Conservation (phyloP, 2,888 invertebrate genomes). For the Xestia rhomboidea region DNA sequence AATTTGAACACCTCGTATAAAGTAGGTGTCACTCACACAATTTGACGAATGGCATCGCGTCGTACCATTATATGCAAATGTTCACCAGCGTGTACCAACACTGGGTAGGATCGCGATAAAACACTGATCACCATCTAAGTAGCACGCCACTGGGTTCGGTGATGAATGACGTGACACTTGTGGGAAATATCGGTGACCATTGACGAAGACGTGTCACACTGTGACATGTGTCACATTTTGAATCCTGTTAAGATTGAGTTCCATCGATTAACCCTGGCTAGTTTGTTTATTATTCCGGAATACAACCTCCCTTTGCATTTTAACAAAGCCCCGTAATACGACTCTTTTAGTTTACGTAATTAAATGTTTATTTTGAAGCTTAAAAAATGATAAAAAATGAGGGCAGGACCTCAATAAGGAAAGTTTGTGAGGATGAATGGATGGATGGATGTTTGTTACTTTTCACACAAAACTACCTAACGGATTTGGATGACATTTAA, state of each 20-base stretch:
- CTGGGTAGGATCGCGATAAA: conserved; percentile 73
- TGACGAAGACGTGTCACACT: neutral
- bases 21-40: conserved; percentile 76
- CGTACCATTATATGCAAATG: conserved; percentile 89
- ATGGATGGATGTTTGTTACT: too few species aligned
- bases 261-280: neutral
- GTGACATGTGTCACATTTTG: neutral
- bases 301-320: neutral
- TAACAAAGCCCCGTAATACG: neutral
- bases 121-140: conserved; percentile 82
- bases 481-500: too few species aligned
- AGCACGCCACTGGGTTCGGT: conserved; percentile 60
- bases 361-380: too few species aligned
- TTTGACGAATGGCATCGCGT: conserved; percentile 79
- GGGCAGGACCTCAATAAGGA: too few species aligned
- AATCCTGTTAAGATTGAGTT: neutral
- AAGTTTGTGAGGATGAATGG: too few species aligned
- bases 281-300: neutral
- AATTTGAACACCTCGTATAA: conserved; percentile 73
- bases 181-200: conserved; percentile 43
- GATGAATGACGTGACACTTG: conserved; percentile 59
- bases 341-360: too few species aligned
- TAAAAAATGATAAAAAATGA: too few species aligned
- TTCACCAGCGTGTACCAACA: conserved; percentile 81
- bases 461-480: too few species aligned